phyloP scores from a whole-genome alignment of 2,113 vertebrate genomes.

The Mustelus asterias region DNA sequence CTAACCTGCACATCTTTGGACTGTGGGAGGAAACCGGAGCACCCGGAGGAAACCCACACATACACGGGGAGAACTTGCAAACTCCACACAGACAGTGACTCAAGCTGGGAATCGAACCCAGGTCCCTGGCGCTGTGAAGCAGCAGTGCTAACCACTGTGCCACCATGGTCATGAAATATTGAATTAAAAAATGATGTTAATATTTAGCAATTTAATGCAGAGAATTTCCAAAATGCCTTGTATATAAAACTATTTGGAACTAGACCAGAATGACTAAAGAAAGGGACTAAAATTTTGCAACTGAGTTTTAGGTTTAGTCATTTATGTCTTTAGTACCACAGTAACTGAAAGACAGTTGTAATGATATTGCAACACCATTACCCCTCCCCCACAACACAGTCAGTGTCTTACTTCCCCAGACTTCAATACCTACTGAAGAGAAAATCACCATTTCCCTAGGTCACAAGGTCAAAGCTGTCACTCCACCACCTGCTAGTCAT shows the following conservation, averaged over 20 bases:
- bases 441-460: conserved; percentile 37
- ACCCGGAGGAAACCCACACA: too few relatives aligned
- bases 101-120: too few relatives aligned
- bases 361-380: not conserved
- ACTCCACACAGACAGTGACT: too few relatives aligned
- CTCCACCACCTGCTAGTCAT: conserved; percentile 56
- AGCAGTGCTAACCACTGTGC: too few relatives aligned
- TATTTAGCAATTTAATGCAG: not conserved
- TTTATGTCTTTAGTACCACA: not conserved
- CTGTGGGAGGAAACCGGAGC: too few relatives aligned
- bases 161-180: not conserved
- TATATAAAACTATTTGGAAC: not conserved
- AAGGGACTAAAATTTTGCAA: not conserved
- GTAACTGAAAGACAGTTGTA: not conserved
- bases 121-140: too few relatives aligned
- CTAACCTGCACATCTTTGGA: too few relatives aligned
- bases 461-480: conserved; percentile 37
- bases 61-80: too few relatives aligned
- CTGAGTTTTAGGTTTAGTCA: not conserved
- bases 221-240: not conserved
- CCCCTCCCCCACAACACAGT: not conserved
- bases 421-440: not conserved
- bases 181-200: not conserved
- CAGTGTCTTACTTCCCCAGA: conserved; percentile 25
- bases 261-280: not conserved